Evolutionary conservation across 2,888 invertebrate genomes (phyloP).

Genomic region (Drymonia ruficornis): DNA sequence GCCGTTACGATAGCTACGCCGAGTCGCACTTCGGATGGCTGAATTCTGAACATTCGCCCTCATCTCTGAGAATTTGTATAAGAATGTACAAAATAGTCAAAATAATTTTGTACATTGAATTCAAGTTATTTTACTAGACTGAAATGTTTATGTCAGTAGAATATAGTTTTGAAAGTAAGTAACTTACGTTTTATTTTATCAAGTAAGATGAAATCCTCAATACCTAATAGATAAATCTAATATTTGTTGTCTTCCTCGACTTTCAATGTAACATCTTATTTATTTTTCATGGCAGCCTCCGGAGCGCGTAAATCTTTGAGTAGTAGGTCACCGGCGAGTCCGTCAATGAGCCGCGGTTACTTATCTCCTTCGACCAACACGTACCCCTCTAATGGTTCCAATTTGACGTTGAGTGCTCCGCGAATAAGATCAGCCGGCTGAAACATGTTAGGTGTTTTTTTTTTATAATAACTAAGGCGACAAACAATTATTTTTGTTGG

Average conservation of each 20-base stretch:
- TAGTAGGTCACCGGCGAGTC: constrained; percentile 15
- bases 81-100: constrained; percentile 6
- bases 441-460: constrained; percentile 35
- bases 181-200: neutral
- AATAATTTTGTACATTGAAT: neutral
- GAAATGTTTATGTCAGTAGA: too few species aligned
- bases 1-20: constrained; percentile 29
- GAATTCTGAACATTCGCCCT: constrained; percentile 21
- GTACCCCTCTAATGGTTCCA: constrained; percentile 62
- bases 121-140: too few species aligned
- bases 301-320: constrained; percentile 2
- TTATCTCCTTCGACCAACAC: constrained; percentile 57
- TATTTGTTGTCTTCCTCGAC: neutral
- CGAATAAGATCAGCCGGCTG: constrained; percentile 45
- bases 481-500: too few species aligned
- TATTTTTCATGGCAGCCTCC: constrained; percentile 1
- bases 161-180: too few species aligned
- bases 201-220: neutral
- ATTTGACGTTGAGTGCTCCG: constrained; percentile 61
- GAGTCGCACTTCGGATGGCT: constrained; percentile 39
- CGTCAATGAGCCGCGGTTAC: constrained; percentile 47
- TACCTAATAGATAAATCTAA: neutral
- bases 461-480: too few species aligned
- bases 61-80: neutral
- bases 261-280: neutral